phyloP scores from a whole-genome alignment of 2,113 vertebrate species.

The Cottus gobio region DNA sequence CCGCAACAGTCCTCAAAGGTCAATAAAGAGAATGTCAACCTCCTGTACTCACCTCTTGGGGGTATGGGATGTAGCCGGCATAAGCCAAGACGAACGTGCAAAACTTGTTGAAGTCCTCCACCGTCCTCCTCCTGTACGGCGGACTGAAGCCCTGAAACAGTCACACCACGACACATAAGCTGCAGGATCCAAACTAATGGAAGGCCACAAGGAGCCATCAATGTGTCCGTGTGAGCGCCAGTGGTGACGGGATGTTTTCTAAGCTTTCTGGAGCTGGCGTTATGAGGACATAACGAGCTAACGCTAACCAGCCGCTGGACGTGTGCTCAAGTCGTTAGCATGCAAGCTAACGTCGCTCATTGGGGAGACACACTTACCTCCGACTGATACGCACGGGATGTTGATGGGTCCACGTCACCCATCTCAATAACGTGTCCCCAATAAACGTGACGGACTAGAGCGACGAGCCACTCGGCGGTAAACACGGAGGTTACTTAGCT shows the following conservation, averaged over 20 bases:
- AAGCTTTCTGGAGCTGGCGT: too few species aligned
- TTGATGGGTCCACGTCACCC: constrained; percentile 77
- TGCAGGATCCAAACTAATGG: neutral
- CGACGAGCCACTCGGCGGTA: constrained; percentile 34
- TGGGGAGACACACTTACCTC: constrained; percentile 65
- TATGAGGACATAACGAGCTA: constrained; percentile 23
- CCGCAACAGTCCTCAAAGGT: too few species aligned
- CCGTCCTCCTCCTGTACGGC: constrained; percentile 88
- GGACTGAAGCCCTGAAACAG: constrained; percentile 88
- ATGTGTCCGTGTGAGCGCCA: neutral
- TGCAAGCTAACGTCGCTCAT: too few species aligned
- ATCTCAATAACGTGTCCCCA: constrained; percentile 58
- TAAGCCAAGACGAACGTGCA: constrained; percentile 98
- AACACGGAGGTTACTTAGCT: constrained; percentile 45
- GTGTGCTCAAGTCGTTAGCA: constrained; percentile 49
- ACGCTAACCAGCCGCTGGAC: constrained; percentile 54
- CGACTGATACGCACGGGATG: constrained; percentile 72
- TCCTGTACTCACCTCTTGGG: constrained; percentile 95
- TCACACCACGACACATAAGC: neutral
- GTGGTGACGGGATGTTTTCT: too few species aligned
- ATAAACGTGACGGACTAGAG: constrained; percentile 16
- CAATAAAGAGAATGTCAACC: too few species aligned
- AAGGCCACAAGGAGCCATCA: neutral
- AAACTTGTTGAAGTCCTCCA: constrained; percentile 99
- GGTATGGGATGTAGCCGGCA: constrained; percentile 97